These are phyloP conservation scores for Peribatodes rhomboidaria DNA, from an alignment of 2,888 invertebrate species.

Conservation along the genomic window DNA sequence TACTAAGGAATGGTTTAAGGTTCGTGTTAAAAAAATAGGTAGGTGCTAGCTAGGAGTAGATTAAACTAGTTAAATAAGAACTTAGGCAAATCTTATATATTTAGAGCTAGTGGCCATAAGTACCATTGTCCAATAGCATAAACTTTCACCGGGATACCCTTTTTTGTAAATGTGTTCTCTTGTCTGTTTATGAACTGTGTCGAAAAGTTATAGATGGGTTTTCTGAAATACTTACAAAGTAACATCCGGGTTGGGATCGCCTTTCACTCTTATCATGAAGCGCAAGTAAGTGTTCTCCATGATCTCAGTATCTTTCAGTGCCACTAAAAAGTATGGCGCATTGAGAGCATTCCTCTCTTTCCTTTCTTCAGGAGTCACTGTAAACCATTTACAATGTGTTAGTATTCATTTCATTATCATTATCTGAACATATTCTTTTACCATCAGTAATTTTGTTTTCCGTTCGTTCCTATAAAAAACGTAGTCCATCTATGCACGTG, in stretches of 20 bases:
- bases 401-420: not conserved
- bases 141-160: too few relatives aligned
- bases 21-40: too few relatives aligned
- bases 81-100: too few relatives aligned
- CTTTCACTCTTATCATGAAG: conserved; percentile 95
- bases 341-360: conserved; percentile 89
- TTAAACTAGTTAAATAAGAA: too few relatives aligned
- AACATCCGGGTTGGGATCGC: conserved; percentile 95
- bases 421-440: not conserved
- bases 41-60: too few relatives aligned
- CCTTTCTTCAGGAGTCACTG: conserved; percentile 91
- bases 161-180: too few relatives aligned
- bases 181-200: not conserved
- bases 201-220: too few relatives aligned
- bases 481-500: not conserved
- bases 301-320: conserved; percentile 95
- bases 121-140: too few relatives aligned
- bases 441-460: not conserved
- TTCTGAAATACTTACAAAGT: conserved; percentile 90
- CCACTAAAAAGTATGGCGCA: conserved; percentile 94
- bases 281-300: conserved; percentile 94
- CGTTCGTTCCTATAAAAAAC: not conserved
- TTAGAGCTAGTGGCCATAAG: too few relatives aligned
- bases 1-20: too few relatives aligned
- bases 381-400: conserved; percentile 36